Evolutionary conservation across 1,140 invertebrate genomes (phyloP).

Genomic region (Matsumurasca onukii): DNA sequence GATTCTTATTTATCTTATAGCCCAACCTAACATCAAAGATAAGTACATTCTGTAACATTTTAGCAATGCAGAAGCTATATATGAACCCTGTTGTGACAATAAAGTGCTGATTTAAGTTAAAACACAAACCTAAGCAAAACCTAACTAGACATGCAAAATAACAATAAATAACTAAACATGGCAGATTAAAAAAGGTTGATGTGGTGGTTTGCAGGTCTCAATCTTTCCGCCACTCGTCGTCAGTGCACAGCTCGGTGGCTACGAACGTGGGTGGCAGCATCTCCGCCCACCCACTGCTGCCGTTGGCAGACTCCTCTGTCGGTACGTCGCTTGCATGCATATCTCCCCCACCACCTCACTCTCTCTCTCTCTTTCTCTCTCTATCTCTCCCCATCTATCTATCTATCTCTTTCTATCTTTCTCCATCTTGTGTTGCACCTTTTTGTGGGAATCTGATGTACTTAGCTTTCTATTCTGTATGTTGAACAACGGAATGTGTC

Average conservation of each 20-base stretch:
- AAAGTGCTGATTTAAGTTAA: too few relatives aligned
- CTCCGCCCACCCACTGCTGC: constrained; percentile 80
- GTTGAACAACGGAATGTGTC: not conserved
- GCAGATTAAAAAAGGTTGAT: constrained; percentile 38
- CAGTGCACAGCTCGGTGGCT: constrained; percentile 57
- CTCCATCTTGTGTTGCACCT: constrained; percentile 18
- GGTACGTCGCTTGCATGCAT: constrained; percentile 40
- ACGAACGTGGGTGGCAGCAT: constrained; percentile 70
- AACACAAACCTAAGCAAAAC: too few relatives aligned
- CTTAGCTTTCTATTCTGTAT: constrained; percentile 14
- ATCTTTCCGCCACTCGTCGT: constrained; percentile 71
- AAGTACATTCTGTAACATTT: too few relatives aligned
- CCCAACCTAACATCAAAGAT: too few relatives aligned
- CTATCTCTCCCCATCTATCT: constrained; percentile 22
- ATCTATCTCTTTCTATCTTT: constrained; percentile 26
- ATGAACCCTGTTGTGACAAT: too few relatives aligned
- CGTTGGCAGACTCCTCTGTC: constrained; percentile 63
- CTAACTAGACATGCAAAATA: too few relatives aligned
- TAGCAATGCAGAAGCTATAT: too few relatives aligned
- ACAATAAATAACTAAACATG: too few relatives aligned
- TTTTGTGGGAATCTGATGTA: constrained; percentile 23
- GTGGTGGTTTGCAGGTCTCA: constrained; percentile 74
- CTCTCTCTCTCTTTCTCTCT: constrained; percentile 2
- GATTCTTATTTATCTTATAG: too few relatives aligned
- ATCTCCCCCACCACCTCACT: not conserved